Evolutionary conservation across 2,888 invertebrate genomes (phyloP).

Genomic region (Thereva unica): DNA sequence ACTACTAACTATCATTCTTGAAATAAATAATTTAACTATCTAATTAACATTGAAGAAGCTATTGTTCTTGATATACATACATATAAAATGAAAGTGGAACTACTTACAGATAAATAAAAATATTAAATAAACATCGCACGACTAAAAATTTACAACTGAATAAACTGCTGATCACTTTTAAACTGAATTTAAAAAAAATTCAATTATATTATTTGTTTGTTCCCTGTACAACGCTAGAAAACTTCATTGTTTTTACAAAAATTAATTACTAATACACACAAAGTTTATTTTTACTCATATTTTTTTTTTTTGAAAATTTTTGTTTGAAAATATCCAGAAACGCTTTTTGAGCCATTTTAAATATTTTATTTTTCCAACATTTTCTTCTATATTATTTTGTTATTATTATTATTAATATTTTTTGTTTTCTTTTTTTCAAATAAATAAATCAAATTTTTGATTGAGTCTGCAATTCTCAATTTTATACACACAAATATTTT

Average conservation of each 20-base stretch:
- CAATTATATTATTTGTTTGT: slow-evolving; percentile 16
- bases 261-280: slow-evolving; percentile 12
- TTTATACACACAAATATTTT: slow-evolving; percentile 17
- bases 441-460: slow-evolving; percentile 53
- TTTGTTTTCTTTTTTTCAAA: background rate
- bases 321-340: background rate
- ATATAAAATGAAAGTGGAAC: too few species aligned
- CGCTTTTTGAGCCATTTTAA: too few species aligned
- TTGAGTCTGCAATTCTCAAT: slow-evolving; percentile 61
- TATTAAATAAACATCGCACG: background rate
- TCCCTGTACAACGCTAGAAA: slow-evolving; percentile 41
- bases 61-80: too few species aligned
- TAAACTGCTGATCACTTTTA: background rate
- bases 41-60: too few species aligned
- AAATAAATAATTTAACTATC: too few species aligned
- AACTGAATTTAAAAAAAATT: slow-evolving; percentile 6
- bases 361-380: too few species aligned
- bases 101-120: background rate
- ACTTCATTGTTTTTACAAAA: slow-evolving; percentile 18
- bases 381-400: slow-evolving; percentile 22
- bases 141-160: too few species aligned
- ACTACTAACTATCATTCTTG: too few species aligned
- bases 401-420: slow-evolving; percentile 47
- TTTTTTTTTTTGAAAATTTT: background rate
- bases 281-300: too few species aligned